These are phyloP conservation scores for Athrips mouffetella DNA, from an alignment of 2,888 invertebrate genomes.

Conservation along the genomic window DNA sequence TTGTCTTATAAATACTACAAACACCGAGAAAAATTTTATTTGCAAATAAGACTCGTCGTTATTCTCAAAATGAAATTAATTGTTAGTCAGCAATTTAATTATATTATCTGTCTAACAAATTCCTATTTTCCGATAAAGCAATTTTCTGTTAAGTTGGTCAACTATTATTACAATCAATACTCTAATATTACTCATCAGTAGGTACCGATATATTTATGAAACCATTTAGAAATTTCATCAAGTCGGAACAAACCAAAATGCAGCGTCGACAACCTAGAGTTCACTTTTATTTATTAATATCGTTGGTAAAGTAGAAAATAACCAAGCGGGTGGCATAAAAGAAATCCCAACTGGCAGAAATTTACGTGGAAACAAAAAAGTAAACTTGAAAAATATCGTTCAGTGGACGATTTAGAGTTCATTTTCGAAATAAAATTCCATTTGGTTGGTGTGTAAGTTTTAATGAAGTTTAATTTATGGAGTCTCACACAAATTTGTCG, in stretches of 20 bases:
- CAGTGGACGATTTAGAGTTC: constrained; percentile 40
- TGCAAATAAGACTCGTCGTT: no score
- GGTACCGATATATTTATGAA: no score
- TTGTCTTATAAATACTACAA: no score
- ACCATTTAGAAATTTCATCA: no score
- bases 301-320: constrained; percentile 50
- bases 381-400: constrained; percentile 36
- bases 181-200: no score
- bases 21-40: no score
- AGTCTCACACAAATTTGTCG: constrained; percentile 60
- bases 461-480: constrained; percentile 69
- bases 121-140: no score
- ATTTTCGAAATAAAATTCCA: constrained; percentile 48
- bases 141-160: no score
- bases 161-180: no score
- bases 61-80: no score
- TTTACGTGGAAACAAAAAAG: constrained; percentile 44
- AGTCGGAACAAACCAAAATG: not conserved
- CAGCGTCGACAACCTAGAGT: constrained; percentile 23
- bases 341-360: constrained; percentile 44
- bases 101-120: no score
- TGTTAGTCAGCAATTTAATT: no score
- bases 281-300: constrained; percentile 44
- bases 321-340: constrained; percentile 40
- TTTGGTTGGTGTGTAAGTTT: constrained; percentile 47